phyloP scores from a whole-genome alignment of 2,888 invertebrate species.

The Pseudococcus longispinus region DNA sequence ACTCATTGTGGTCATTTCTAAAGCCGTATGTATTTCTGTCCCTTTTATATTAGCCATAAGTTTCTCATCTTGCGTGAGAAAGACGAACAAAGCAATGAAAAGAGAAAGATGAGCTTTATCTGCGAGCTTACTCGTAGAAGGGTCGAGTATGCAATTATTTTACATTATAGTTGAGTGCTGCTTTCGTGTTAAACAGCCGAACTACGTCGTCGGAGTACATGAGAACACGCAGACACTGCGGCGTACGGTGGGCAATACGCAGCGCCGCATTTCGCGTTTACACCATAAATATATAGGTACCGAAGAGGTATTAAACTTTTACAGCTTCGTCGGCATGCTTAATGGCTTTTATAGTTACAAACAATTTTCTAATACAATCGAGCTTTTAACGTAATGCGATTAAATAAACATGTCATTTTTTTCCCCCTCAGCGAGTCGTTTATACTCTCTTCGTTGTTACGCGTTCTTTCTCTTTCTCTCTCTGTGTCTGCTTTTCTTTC shows the following conservation, averaged over 20 bases:
- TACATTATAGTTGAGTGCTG: not conserved
- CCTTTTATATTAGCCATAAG: no score
- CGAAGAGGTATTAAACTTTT: constrained; percentile 30
- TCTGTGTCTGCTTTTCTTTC: not conserved
- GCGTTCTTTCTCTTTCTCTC: not conserved
- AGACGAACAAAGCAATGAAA: not conserved
- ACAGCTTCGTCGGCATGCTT: constrained; percentile 34
- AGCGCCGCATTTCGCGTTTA: not conserved
- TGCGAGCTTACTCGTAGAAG: not conserved
- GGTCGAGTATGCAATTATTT: constrained; percentile 6
- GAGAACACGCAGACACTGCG: not conserved
- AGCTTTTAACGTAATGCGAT: constrained; percentile 34
- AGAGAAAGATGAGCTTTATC: not conserved
- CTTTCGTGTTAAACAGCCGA: not conserved
- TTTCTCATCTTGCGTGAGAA: no score
- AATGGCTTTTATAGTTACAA: constrained; percentile 31
- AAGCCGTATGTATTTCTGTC: no score
- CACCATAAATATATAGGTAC: constrained; percentile 34
- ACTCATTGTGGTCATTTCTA: no score
- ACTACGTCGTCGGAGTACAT: not conserved
- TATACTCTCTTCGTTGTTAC: not conserved
- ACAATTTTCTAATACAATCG: constrained; percentile 34
- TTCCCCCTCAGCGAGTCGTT: not conserved
- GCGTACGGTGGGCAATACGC: constrained; percentile 8
- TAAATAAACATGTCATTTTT: constrained; percentile 31